A percentile compares a stretch with the other conserved stretches of the same genome.
Evolutionary conservation across 2,113 vertebrate genomes (phyloP).

Genomic region (Calidris pugnax): DNA sequence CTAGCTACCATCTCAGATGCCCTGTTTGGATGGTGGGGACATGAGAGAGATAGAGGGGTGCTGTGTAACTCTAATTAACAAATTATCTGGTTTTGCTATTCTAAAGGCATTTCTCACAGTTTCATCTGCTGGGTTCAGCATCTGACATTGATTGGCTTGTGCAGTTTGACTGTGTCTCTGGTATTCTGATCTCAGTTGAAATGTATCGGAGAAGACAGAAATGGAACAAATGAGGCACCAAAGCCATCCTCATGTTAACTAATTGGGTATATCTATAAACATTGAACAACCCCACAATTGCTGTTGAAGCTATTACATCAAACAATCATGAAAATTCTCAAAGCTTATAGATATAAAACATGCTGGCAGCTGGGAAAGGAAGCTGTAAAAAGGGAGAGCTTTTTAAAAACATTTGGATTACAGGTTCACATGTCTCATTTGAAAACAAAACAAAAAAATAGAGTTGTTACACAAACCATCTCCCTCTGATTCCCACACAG

Average conservation of each 20-base stretch:
- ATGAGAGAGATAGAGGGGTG: not conserved
- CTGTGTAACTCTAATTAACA: not conserved
- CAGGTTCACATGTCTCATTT: not conserved
- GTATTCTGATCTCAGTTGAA: not conserved
- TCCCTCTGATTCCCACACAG: not conserved
- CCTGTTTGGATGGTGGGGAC: not conserved
- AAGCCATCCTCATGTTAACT: not conserved
- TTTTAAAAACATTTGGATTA: not conserved
- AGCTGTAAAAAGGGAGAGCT: not conserved
- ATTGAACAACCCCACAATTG: not conserved
- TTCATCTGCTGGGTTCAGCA: not conserved
- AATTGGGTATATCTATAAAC: not conserved
- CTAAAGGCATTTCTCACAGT: not conserved
- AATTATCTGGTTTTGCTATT: not conserved
- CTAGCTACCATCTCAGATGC: not conserved
- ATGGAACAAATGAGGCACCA: not conserved
- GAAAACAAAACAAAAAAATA: not conserved
- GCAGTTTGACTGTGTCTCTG: not conserved
- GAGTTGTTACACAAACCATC: not conserved
- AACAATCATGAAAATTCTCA: not conserved
- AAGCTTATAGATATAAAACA: not conserved
- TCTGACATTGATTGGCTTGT: not conserved
- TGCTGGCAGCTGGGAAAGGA: not conserved
- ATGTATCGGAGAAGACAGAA: not conserved
- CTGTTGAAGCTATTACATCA: not conserved